Conservation (phyloP, 2,888 invertebrate genomes). For the Acleris literana region DNA sequence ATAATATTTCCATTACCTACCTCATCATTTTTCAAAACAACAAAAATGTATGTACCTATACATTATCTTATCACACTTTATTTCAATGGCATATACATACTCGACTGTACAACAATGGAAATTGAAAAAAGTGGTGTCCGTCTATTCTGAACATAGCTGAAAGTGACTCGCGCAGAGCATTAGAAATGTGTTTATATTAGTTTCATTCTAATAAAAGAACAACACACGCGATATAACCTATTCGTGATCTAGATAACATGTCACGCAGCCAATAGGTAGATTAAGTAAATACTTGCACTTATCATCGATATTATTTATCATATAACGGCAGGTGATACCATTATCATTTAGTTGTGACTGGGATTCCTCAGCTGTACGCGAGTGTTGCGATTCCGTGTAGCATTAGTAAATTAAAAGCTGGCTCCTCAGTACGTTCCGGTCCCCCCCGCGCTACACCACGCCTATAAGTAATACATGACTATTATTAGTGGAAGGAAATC, state of each 20-base stretch:
- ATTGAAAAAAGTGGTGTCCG: too few relatives aligned
- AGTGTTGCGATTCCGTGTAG: background rate
- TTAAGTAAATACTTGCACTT: slow-evolving; percentile 14
- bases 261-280: slow-evolving; percentile 4
- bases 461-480: background rate
- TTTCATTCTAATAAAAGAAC: slow-evolving; percentile 6
- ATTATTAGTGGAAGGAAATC: background rate
- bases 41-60: too few relatives aligned
- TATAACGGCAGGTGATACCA: slow-evolving; percentile 35
- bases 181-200: slow-evolving; percentile 3
- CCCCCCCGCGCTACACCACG: background rate
- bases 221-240: slow-evolving; percentile 15
- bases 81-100: too few relatives aligned
- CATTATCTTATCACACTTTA: too few relatives aligned
- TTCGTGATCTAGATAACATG: slow-evolving; percentile 28
- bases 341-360: slow-evolving; percentile 21
- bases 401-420: background rate
- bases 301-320: slow-evolving; percentile 31
- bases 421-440: background rate
- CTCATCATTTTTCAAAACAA: too few relatives aligned
- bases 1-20: too few relatives aligned
- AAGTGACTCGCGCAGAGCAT: background rate
- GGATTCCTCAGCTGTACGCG: slow-evolving; percentile 5
- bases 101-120: too few relatives aligned
- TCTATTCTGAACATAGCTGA: too few relatives aligned